Percentiles rank a stretch among this genome's conserved stretches.
These are phyloP conservation scores for Nymphalis c-album DNA, from an alignment of 2,888 invertebrate species.

Conservation along the genomic window DNA sequence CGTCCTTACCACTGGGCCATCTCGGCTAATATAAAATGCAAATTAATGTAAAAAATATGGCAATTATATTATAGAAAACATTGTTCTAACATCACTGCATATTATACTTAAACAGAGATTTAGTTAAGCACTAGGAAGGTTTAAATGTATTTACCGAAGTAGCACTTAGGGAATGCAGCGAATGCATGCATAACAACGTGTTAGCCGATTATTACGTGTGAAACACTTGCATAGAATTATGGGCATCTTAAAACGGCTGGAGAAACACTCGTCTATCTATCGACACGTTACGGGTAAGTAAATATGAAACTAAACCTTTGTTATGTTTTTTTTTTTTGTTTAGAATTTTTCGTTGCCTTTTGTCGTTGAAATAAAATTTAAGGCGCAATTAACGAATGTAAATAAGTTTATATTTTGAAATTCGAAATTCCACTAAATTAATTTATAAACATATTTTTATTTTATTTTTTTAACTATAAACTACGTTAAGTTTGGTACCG, in stretches of 20 bases:
- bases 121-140: slow-evolving; percentile 31
- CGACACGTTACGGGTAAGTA: slow-evolving; percentile 44
- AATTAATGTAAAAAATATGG: not conserved
- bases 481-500: too few species aligned
- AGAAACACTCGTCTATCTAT: slow-evolving; percentile 61
- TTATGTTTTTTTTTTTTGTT: too few species aligned
- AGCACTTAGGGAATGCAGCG: slow-evolving; percentile 54
- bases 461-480: too few species aligned
- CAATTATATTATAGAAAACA: not conserved
- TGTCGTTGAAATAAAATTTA: too few species aligned
- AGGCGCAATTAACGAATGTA: not conserved
- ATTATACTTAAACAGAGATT: slow-evolving; percentile 27
- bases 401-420: too few species aligned
- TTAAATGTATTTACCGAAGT: slow-evolving; percentile 41
- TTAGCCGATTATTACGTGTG: slow-evolving; percentile 71
- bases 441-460: too few species aligned
- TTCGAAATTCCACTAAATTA: too few species aligned
- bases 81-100: not conserved
- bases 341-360: too few species aligned
- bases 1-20: too few species aligned
- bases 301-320: slow-evolving; percentile 45
- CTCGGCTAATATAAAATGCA: not conserved
- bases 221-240: slow-evolving; percentile 68
- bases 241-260: slow-evolving; percentile 64
- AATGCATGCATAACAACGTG: slow-evolving; percentile 52